Conservation (phyloP, 1,140 invertebrate species). For the Steinernema feltiae region DNA sequence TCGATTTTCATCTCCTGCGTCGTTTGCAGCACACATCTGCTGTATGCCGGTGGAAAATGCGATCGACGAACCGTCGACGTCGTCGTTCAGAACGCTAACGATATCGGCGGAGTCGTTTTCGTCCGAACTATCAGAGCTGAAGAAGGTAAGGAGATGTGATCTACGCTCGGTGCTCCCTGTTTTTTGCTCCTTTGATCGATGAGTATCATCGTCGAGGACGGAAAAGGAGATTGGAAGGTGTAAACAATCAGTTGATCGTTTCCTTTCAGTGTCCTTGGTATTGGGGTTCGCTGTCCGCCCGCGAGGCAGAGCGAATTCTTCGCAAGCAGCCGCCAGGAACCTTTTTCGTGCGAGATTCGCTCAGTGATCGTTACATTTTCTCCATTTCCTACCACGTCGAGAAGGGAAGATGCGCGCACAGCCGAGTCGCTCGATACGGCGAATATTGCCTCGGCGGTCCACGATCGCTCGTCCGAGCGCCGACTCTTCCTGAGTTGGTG, state of each 20-base stretch:
- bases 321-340: constrained; percentile 59
- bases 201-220: neutral
- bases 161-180: neutral
- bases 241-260: neutral
- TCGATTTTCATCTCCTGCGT: too few relatives aligned
- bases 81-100: neutral
- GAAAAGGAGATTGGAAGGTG: neutral
- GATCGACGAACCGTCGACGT: neutral
- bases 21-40: neutral
- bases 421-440: neutral
- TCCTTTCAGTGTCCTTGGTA: constrained; percentile 60
- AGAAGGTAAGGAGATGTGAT: constrained; percentile 3
- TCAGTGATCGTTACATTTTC: constrained; percentile 60
- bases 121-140: neutral
- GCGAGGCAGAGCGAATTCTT: constrained; percentile 59
- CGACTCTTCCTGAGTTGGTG: neutral
- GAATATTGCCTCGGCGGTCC: neutral
- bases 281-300: constrained; percentile 61
- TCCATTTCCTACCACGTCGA: constrained; percentile 59
- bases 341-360: constrained; percentile 62
- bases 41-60: neutral
- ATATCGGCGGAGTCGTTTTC: neutral
- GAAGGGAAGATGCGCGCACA: neutral
- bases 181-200: neutral
- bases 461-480: neutral